Evolutionary conservation across 2,113 vertebrate species (phyloP).

Genomic region (Hemiprocne comata): DNA sequence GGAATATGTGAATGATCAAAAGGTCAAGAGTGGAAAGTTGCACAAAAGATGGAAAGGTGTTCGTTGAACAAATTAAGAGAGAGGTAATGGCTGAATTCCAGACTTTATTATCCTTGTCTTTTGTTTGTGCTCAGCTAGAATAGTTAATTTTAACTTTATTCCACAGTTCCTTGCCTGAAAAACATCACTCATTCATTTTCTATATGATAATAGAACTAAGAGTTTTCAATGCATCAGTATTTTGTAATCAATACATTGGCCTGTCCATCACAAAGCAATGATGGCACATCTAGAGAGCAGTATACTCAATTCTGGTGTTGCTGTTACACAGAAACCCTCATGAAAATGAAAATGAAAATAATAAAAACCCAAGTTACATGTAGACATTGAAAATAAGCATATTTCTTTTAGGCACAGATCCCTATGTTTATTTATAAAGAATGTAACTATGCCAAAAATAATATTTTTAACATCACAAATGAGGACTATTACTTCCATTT

Average conservation of each 20-base stretch:
- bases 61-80: not conserved
- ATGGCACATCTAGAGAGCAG: not conserved
- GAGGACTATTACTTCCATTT: conserved; percentile 73
- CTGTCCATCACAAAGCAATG: not conserved
- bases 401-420: conserved; percentile 47
- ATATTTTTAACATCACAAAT: conserved; percentile 72
- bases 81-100: not conserved
- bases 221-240: not conserved
- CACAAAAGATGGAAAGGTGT: not conserved
- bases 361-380: conserved; percentile 43
- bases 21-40: not conserved
- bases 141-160: not conserved
- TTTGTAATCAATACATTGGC: not conserved
- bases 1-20: not conserved
- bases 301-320: conserved; percentile 18
- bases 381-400: conserved; percentile 54
- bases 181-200: not conserved
- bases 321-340: not conserved
- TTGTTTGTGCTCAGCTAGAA: not conserved
- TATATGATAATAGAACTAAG: not conserved
- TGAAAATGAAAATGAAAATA: conserved; percentile 33
- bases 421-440: conserved; percentile 64
- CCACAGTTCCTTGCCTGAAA: not conserved
- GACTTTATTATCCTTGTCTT: not conserved
- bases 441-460: conserved; percentile 66